phyloP scores from a whole-genome alignment of 2,888 invertebrate genomes.

The Proisotoma minuta region DNA sequence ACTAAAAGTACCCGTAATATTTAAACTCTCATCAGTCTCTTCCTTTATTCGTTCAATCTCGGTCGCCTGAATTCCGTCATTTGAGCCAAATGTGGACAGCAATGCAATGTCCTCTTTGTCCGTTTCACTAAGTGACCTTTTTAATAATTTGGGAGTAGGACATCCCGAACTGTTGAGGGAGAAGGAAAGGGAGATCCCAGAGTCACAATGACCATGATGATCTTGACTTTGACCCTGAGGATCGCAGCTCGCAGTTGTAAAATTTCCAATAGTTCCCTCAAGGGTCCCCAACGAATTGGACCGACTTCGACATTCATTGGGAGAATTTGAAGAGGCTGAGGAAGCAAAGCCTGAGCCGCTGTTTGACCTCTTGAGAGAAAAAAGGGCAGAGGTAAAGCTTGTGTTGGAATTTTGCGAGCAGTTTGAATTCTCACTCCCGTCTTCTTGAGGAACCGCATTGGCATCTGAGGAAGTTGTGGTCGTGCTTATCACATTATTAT shows the following conservation, averaged over 20 bases:
- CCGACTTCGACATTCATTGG: not conserved
- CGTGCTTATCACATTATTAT: conserved; percentile 32
- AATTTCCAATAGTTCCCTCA: conserved; percentile 11
- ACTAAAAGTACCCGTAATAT: conserved; percentile 4
- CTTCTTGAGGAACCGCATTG: not conserved
- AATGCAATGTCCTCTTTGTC: conserved; percentile 38
- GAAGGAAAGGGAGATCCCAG: conserved; percentile 10
- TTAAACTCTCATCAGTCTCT: conserved; percentile 22
- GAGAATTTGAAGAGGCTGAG: not conserved
- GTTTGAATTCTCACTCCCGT: too few species aligned
- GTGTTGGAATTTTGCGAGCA: not conserved
- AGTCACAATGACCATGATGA: conserved; percentile 11
- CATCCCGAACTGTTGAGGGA: conserved; percentile 9
- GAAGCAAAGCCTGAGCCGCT: not conserved
- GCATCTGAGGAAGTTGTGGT: conserved; percentile 17
- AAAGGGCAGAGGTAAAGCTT: conserved; percentile 25
- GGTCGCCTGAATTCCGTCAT: not conserved
- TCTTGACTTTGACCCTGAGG: too few species aligned
- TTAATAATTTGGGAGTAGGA: conserved; percentile 38
- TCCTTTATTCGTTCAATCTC: not conserved
- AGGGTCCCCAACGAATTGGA: conserved; percentile 9
- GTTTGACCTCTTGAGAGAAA: conserved; percentile 18
- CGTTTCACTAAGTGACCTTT: conserved; percentile 46
- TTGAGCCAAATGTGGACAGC: not conserved
- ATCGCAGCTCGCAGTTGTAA: too few species aligned